Evolutionary conservation across 1,140 invertebrate genomes (phyloP).

Genomic region (Fopius arisanus): DNA sequence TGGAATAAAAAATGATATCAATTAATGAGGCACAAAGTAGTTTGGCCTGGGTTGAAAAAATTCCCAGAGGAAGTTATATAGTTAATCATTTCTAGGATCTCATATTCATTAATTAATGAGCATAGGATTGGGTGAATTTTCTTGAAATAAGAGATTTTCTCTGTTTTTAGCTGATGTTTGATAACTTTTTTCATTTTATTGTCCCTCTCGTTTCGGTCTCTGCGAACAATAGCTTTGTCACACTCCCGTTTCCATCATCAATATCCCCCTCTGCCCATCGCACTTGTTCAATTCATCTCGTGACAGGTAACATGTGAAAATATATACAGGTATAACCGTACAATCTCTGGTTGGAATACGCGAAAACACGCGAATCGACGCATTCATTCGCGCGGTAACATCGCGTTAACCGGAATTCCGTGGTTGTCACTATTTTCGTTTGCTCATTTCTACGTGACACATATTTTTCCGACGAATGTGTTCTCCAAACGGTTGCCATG

Average conservation of each 20-base stretch:
- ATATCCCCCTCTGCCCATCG: not conserved
- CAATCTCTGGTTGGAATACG: not conserved
- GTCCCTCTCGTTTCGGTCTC: not conserved
- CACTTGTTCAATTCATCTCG: not conserved
- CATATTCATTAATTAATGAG: too few relatives aligned
- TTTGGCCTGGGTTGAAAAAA: too few relatives aligned
- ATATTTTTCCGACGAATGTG: not conserved
- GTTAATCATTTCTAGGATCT: too few relatives aligned
- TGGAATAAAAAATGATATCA: too few relatives aligned
- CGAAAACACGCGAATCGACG: constrained; percentile 4
- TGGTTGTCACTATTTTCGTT: constrained; percentile 6
- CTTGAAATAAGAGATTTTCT: too few relatives aligned
- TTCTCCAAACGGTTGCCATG: too few relatives aligned
- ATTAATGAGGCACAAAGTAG: too few relatives aligned
- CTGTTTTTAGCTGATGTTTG: too few relatives aligned
- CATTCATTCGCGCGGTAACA: not conserved
- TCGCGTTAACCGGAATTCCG: constrained; percentile 5
- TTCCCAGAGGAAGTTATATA: too few relatives aligned
- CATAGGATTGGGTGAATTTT: too few relatives aligned
- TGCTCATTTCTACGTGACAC: not conserved
- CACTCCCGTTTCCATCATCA: not conserved
- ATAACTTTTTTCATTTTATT: not conserved
- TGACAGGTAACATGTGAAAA: constrained; percentile 13
- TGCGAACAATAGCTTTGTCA: not conserved
- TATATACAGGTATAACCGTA: not conserved